Conservation (phyloP, 2,113 vertebrate genomes). For the Nansenia antarctica region DNA sequence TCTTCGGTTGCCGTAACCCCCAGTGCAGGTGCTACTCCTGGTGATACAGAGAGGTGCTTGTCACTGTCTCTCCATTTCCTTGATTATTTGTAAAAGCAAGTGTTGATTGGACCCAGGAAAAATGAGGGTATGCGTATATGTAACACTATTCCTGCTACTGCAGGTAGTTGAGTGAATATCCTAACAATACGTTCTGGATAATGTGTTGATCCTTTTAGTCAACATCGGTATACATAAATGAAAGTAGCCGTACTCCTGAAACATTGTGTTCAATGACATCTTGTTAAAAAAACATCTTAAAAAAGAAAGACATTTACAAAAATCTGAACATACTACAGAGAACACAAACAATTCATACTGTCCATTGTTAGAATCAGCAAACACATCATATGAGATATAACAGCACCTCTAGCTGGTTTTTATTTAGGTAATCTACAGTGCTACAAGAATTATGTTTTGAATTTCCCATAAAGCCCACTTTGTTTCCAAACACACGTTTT, state of each 20-base stretch:
- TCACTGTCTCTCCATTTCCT: not conserved
- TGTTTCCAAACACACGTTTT: constrained; percentile 53
- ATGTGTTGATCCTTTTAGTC: too few relatives aligned
- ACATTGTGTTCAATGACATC: not conserved
- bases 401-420: constrained; percentile 17
- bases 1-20: too few relatives aligned
- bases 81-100: not conserved
- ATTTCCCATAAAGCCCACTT: constrained; percentile 51
- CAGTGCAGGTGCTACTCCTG: not conserved
- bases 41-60: not conserved
- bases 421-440: constrained; percentile 48
- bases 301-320: not conserved
- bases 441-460: constrained; percentile 43
- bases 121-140: too few relatives aligned
- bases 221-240: too few relatives aligned
- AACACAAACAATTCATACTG: not conserved
- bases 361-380: not conserved
- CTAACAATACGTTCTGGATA: too few relatives aligned
- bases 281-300: not conserved
- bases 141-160: too few relatives aligned
- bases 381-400: not conserved
- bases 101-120: not conserved
- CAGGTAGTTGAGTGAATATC: too few relatives aligned
- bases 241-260: not conserved
- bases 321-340: not conserved